These are phyloP conservation scores for Phalera bucephala DNA, from an alignment of 2,888 invertebrate species.

Conservation along the genomic window DNA sequence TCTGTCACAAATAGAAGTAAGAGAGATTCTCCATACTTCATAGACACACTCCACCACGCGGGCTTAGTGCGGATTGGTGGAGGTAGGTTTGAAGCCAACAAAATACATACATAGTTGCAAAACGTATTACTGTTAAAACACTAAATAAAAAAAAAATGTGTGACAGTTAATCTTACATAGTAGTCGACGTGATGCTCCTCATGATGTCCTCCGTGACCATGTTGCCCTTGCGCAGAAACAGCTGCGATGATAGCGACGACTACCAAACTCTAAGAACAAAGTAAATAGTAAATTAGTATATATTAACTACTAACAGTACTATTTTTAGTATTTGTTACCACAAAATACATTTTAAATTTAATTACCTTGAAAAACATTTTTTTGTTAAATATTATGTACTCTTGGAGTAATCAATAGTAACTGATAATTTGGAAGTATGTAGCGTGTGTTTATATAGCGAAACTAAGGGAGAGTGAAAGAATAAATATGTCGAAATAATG, in stretches of 20 bases:
- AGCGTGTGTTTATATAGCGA: not conserved
- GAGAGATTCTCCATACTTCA: too few relatives aligned
- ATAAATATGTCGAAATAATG: not conserved
- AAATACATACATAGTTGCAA: too few relatives aligned
- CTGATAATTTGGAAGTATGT: not conserved
- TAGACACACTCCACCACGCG: too few relatives aligned
- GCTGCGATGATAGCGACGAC: not conserved
- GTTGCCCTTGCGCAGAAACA: not conserved
- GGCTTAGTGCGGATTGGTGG: too few relatives aligned
- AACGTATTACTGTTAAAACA: too few relatives aligned
- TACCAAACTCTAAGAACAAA: not conserved
- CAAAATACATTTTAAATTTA: not conserved
- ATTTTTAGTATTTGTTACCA: too few relatives aligned
- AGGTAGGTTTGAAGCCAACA: too few relatives aligned
- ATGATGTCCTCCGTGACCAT: conserved; percentile 3
- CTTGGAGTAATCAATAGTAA: not conserved
- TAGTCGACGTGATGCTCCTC: conserved; percentile 8
- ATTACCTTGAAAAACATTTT: conserved; percentile 3
- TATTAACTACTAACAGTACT: not conserved
- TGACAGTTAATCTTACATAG: conserved; percentile 9
- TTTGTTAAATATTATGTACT: not conserved
- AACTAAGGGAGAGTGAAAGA: not conserved
- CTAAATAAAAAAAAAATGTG: too few relatives aligned
- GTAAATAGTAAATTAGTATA: not conserved
- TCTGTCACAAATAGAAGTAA: too few relatives aligned